Evolutionary conservation across 2,888 invertebrate genomes (phyloP), one percentile per base, ranked within the genome.

Genomic region (Ernsta delagoae): DNA sequence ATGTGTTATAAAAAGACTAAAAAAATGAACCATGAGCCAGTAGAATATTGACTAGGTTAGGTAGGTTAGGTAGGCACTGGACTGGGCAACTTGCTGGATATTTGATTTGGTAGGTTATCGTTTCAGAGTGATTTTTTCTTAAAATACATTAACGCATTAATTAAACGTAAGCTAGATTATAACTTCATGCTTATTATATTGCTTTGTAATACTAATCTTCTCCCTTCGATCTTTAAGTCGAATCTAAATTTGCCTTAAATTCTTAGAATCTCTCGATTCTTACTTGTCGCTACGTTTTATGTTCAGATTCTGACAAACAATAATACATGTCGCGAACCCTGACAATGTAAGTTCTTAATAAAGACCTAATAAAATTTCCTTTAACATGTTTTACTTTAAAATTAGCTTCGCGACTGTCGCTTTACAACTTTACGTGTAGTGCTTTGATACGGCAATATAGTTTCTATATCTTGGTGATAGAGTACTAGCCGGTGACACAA

Each of bases 361-460:
- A 83, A 84, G 71, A 79, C 71, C 77, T 76, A 82, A 87, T 87
- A 88, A 86, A 88, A 86, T 69, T 69, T 31, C 62, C 79, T 79
- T 83, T 81, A 83, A 85, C 84, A 85, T 81, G 83, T 85, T 76
- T 82, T 82, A 85, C 82, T 86, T 85, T 83, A 87, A 85, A 88
- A 85, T 87, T 86, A 88, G 86, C 81, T 77, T 59, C 59, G 69
- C 56, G 64, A 64, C 78, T 80, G 77, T 80, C 79, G 75, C 73
- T 73, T 81, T 80, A 83, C 85, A 79, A 78, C 77, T 79, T 82
- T 80, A 78, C 75, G 76, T 73, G 70, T 65, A 71, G 73, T 60
- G 65, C 8, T 67, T 74, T 74, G 72, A 74, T 71, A 66, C 24
- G 43, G 70, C 39, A 83, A 71, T 77, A 53, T 79, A 62, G 74